Conservation (phyloP, 2,888 invertebrate genomes). For the Andrena bucephala region DNA sequence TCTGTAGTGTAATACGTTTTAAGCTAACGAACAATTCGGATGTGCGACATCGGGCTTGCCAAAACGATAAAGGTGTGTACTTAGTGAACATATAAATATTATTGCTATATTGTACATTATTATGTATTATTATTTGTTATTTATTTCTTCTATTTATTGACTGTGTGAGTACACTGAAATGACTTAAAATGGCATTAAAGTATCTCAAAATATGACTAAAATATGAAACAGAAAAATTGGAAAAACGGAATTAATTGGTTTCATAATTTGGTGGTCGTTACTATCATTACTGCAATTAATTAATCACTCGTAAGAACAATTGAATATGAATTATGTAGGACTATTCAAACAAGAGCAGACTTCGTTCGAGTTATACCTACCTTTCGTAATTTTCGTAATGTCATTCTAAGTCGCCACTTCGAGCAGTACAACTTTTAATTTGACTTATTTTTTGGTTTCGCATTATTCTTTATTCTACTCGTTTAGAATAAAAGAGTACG, state of each 20-base stretch:
- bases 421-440: conserved; percentile 28
- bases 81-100: background rate
- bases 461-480: conserved; percentile 77
- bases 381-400: background rate
- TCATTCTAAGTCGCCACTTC: background rate
- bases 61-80: background rate
- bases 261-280: too few species aligned
- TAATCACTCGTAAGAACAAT: background rate
- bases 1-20: background rate
- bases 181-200: background rate
- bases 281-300: background rate
- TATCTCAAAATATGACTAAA: background rate
- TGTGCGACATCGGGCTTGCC: background rate
- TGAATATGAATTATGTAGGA: background rate
- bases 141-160: background rate
- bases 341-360: background rate
- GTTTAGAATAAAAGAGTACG: conserved; percentile 78
- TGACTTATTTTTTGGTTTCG: conserved; percentile 65
- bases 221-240: too few species aligned
- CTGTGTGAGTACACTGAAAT: background rate
- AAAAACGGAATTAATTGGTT: too few species aligned
- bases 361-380: background rate
- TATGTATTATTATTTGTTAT: background rate
- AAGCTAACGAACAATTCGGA: background rate
- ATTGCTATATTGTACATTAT: background rate